A percentile compares a stretch with the other conserved stretches of the same genome.
Conservation (phyloP, 2,113 vertebrate species). For the Syrmaticus mikado region DNA sequence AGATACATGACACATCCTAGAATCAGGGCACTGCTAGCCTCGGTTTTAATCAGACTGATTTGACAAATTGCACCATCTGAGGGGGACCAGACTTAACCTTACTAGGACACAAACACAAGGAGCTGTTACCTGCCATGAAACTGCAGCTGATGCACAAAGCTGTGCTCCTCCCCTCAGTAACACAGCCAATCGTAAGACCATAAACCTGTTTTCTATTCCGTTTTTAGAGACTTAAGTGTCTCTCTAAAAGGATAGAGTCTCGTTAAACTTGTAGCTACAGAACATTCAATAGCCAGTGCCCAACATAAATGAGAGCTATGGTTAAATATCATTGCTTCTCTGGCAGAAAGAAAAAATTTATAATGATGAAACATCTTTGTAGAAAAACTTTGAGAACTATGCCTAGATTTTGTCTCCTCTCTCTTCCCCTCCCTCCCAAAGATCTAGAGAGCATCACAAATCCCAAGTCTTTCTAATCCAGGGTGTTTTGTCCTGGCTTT, state of each 20-base stretch:
- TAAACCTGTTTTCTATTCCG: background rate
- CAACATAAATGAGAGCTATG: background rate
- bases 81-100: background rate
- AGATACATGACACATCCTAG: background rate
- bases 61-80: background rate
- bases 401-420: background rate
- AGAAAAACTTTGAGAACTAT: background rate
- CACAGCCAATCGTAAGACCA: background rate
- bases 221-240: background rate
- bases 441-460: background rate
- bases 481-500: background rate
- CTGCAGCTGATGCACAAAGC: background rate
- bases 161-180: background rate
- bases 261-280: background rate
- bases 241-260: background rate
- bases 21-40: background rate
- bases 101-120: background rate
- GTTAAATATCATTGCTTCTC: background rate
- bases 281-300: background rate
- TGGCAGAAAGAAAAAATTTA: background rate
- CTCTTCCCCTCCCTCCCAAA: background rate
- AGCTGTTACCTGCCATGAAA: background rate
- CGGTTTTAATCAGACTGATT: background rate
- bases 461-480: background rate
- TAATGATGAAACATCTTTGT: background rate